Base-by-base conservation (phyloP, 92 coral and sea anemone species). In the Heteractis magnifica region DNA sequence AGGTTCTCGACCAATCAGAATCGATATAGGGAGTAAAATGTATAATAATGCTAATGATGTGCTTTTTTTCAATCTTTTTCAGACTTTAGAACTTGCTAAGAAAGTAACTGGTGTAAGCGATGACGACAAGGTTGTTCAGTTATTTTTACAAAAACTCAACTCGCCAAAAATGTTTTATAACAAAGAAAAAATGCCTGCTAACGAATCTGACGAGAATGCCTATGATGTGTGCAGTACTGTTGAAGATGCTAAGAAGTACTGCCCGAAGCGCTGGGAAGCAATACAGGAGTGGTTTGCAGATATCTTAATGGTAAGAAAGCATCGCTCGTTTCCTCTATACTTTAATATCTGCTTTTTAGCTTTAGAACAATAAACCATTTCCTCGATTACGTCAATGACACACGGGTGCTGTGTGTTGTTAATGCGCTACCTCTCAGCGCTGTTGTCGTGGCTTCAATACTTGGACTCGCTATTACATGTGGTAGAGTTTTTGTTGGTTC, bases 141-240 rank as follows among this genome's bases (percentile, higher is more conserved):
- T 84, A 16, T 90, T 95, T 49, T 86, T 86, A 15, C 73, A 82
- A 74, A 79, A 84, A 71, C 81, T 95, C 81, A 87, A 90, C 49
- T 55, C 91, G 21, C 83, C 93, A 49, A 94, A 94, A 19, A 87
- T 91, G 90, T 91, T 86, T 70, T 95, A 85, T 64, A 93, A 89
- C 76, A 85, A 87, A 70, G 95, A 86, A 65, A 87, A 90, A 4
- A 81, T 95, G 79, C 98, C 98, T 7, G 75, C 81, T 23, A 93
- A 93, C 82, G 98, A 95, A 80, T 95, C 98, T 4, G 92, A 95
- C 83, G 84, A 88, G 80, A 88, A 93, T 26, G 98, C 98, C 16
- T 90, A 93, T 76, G 77, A 84, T 64, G 65, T 86, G 72, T 95
- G 98, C 73, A 91, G 97, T 83, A 86, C 90, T 68, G 87, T 71